phyloP scores from a whole-genome alignment of 1,140 invertebrate species.

The Caenorhabditis brenneri region DNA sequence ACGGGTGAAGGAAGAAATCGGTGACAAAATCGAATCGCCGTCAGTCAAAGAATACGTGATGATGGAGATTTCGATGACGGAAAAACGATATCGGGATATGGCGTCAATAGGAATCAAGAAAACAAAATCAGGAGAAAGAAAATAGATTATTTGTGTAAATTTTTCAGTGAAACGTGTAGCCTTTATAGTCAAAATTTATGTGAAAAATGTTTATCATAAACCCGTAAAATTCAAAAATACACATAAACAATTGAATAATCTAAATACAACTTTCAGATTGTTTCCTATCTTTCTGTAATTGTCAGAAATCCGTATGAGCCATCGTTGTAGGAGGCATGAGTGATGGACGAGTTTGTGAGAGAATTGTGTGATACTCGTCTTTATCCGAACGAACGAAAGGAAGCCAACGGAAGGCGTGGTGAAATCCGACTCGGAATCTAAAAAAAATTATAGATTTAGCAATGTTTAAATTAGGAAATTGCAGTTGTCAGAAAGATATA shows the following conservation, averaged over 20 bases:
- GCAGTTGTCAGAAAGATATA: too few species aligned
- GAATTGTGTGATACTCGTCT: constrained; percentile 61
- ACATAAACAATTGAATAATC: neutral
- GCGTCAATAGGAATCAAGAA: neutral
- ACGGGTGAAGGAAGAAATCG: constrained; percentile 1
- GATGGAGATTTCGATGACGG: constrained; percentile 11
- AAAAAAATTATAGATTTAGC: constrained; percentile 49
- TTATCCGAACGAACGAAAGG: constrained; percentile 66
- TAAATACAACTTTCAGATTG: constrained; percentile 36
- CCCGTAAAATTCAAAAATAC: neutral
- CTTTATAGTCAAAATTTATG: too few species aligned
- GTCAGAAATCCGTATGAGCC: constrained; percentile 44
- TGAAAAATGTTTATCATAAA: neutral
- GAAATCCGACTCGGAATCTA: constrained; percentile 71
- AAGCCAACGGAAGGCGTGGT: constrained; percentile 71
- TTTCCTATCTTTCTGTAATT: constrained; percentile 39
- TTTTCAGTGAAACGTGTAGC: neutral
- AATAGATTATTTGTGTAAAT: neutral
- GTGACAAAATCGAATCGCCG: constrained; percentile 22
- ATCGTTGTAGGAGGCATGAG: constrained; percentile 34
- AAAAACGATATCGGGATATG: constrained; percentile 21
- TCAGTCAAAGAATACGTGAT: constrained; percentile 31
- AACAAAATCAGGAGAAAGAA: neutral
- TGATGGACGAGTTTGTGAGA: constrained; percentile 54
- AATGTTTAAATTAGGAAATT: too few species aligned